These are phyloP conservation scores for Porites lobata DNA, from an alignment of 92 coral and sea anemone species.

Conservation along the genomic window DNA sequence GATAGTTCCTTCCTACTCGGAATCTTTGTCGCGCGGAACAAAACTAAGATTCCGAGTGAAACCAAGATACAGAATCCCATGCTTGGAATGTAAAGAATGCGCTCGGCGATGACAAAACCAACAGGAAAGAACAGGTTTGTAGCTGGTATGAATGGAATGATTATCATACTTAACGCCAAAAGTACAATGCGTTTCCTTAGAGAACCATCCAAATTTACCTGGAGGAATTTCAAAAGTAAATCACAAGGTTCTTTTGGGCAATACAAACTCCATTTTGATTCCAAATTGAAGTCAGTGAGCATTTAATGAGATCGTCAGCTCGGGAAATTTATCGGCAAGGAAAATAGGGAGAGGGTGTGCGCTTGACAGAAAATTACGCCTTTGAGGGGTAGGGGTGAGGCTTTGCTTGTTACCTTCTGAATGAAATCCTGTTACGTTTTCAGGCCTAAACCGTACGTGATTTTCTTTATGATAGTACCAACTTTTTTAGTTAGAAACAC, in stretches of 20 bases:
- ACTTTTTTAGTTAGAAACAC: too few species aligned
- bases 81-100: constrained; percentile 84
- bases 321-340: too few species aligned
- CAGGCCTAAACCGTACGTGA: too few species aligned
- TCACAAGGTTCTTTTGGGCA: not conserved
- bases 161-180: constrained; percentile 59
- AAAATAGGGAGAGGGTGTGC: too few species aligned
- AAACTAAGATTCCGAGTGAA: constrained; percentile 71
- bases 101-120: constrained; percentile 87
- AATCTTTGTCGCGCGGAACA: constrained; percentile 17
- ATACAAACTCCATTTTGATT: not conserved
- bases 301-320: not conserved
- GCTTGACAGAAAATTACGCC: too few species aligned
- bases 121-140: constrained; percentile 83
- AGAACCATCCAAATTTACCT: constrained; percentile 25
- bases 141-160: constrained; percentile 83
- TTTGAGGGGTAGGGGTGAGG: too few species aligned
- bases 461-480: too few species aligned
- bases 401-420: too few species aligned
- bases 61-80: constrained; percentile 75
- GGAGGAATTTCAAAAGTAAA: constrained; percentile 17
- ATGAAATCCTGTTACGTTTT: too few species aligned
- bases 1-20: not conserved
- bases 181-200: constrained; percentile 63
- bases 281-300: not conserved